These are phyloP conservation scores for Micromesistius poutassou DNA, from an alignment of 2,797 vertebrate species.

Conservation along the genomic window DNA sequence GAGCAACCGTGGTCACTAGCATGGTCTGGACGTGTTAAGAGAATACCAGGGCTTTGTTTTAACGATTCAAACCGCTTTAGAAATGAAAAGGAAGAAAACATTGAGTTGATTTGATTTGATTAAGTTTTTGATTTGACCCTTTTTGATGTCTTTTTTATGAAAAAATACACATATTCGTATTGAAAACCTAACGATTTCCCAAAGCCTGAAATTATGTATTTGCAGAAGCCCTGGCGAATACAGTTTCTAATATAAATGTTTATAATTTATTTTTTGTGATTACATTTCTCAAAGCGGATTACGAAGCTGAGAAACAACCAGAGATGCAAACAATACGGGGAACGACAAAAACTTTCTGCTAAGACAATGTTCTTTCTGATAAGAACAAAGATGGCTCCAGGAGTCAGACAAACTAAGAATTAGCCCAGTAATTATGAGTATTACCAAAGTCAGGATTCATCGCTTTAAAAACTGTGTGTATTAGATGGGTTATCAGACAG, in stretches of 20 bases:
- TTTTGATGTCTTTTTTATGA: too few relatives aligned
- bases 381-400: not conserved
- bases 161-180: too few relatives aligned
- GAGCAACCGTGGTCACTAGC: too few relatives aligned
- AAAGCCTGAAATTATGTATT: not conserved
- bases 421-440: not conserved
- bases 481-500: not conserved
- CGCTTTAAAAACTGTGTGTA: not conserved
- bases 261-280: not conserved
- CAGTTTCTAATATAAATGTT: not conserved
- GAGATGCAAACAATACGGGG: not conserved
- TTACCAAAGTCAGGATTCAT: not conserved
- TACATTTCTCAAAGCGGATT: too few relatives aligned
- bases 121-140: too few relatives aligned
- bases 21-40: too few relatives aligned
- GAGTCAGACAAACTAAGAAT: not conserved
- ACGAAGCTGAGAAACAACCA: not conserved
- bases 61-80: not conserved
- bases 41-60: not conserved
- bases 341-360: not conserved
- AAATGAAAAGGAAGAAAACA: not conserved
- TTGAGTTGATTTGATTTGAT: too few relatives aligned
- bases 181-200: not conserved
- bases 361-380: too few relatives aligned
- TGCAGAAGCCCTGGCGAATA: not conserved